Evolutionary conservation across 2,888 invertebrate species (phyloP).

Genomic region (Nineta flava): DNA sequence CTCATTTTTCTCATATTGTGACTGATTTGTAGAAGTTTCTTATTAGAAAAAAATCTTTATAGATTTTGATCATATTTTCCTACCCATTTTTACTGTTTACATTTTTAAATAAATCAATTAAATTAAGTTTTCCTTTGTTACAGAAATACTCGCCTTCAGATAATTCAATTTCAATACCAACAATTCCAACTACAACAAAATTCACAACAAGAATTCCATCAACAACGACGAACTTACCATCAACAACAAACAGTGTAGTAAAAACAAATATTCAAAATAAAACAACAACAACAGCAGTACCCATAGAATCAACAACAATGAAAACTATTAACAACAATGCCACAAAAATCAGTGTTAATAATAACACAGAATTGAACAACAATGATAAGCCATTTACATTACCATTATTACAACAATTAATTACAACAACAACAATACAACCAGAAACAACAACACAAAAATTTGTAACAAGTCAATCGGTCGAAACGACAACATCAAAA

Average conservation of each 20-base stretch:
- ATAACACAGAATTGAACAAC: conserved; percentile 20
- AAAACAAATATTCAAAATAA: conserved; percentile 16
- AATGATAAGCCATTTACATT: conserved; percentile 14
- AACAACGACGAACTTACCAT: conserved; percentile 6
- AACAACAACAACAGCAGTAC: conserved; percentile 19
- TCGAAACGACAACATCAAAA: conserved; percentile 2
- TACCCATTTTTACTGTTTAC: no score
- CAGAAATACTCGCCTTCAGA: not conserved
- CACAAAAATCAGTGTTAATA: conserved; percentile 6
- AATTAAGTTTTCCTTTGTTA: no score
- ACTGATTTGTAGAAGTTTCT: no score
- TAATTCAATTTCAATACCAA: conserved; percentile 17
- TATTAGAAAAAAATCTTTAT: no score
- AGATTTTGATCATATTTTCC: no score
- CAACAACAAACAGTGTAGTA: conserved; percentile 9
- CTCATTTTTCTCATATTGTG: no score
- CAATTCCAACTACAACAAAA: conserved; percentile 10
- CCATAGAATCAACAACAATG: conserved; percentile 19
- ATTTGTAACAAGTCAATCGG: conserved; percentile 11
- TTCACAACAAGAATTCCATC: conserved; percentile 10
- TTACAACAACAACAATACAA: conserved; percentile 12
- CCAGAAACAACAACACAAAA: conserved; percentile 21
- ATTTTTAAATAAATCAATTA: no score
- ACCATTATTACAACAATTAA: conserved; percentile 6
- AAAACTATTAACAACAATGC: no score